A percentile compares a stretch with the other conserved stretches of the same genome.
These are phyloP conservation scores for Polypedilum vanderplanki DNA, from an alignment of 1,140 invertebrate species.

Conservation along the genomic window DNA sequence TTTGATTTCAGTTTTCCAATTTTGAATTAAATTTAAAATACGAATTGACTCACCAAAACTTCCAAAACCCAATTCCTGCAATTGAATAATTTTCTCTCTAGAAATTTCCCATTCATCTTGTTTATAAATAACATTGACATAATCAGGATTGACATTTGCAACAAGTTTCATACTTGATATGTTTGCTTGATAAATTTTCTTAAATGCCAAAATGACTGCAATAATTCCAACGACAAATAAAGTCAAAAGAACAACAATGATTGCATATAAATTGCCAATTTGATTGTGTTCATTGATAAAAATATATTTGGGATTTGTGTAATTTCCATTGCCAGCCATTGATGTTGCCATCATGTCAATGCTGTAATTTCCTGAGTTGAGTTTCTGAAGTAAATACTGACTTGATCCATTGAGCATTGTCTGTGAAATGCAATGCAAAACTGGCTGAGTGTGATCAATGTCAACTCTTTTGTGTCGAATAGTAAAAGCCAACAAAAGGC, in stretches of 20 bases:
- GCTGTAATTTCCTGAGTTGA: conserved; percentile 81
- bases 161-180: conserved; percentile 55
- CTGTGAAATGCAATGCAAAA: conserved; percentile 46
- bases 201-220: conserved; percentile 32
- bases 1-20: too few relatives aligned
- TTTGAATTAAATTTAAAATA: too few relatives aligned
- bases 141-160: conserved; percentile 72
- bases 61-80: conserved; percentile 82
- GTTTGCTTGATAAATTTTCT: conserved; percentile 36
- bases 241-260: conserved; percentile 33
- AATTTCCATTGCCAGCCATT: conserved; percentile 65
- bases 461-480: conserved; percentile 64
- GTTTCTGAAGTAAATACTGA: conserved; percentile 44
- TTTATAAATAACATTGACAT: conserved; percentile 68
- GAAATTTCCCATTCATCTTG: conserved; percentile 95
- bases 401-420: conserved; percentile 35
- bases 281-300: conserved; percentile 50
- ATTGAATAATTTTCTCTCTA: conserved; percentile 70
- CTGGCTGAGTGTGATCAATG: conserved; percentile 38
- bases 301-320: conserved; percentile 56
- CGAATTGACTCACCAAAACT: conserved; percentile 69
- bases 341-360: conserved; percentile 69
- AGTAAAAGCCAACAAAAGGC: conserved; percentile 73
- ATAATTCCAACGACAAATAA: conserved; percentile 36
- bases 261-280: conserved; percentile 30